Conservation (phyloP, 2,113 vertebrate species). For the Tachysurus fulvidraco region DNA sequence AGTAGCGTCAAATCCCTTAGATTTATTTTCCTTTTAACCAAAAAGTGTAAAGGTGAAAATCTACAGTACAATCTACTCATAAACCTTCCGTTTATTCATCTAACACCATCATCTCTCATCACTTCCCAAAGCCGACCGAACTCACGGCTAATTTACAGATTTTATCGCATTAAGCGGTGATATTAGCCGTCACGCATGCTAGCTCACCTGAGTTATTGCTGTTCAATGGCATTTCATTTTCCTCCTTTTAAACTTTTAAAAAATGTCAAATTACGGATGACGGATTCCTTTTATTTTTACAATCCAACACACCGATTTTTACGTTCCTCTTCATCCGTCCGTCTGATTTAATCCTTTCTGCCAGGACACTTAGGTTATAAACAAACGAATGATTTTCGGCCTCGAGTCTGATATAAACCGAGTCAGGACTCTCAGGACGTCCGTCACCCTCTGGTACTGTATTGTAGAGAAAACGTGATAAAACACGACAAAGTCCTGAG, state of each 20-base stretch:
- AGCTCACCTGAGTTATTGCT: background rate
- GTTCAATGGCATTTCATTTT: conserved; percentile 21
- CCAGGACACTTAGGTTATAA: no score
- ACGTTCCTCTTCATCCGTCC: background rate
- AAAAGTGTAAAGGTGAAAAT: background rate
- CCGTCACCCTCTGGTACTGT: no score
- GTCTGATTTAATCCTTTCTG: background rate
- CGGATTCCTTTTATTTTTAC: background rate
- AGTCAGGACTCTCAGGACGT: no score
- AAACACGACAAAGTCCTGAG: no score
- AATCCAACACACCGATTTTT: background rate
- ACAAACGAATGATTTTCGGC: no score
- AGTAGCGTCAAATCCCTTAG: background rate
- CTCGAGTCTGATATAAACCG: no score
- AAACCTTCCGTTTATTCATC: background rate
- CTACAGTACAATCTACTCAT: background rate
- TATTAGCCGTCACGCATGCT: background rate
- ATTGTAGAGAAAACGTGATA: no score
- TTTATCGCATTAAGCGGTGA: conserved; percentile 6
- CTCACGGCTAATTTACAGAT: background rate
- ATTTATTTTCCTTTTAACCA: background rate
- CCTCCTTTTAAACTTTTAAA: background rate
- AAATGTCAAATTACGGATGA: conserved; percentile 2
- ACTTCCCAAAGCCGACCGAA: background rate
- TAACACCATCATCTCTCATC: background rate